A percentile compares a stretch with the other conserved stretches of the same genome.
phyloP scores from a whole-genome alignment of 1,140 invertebrate genomes.

The Zophobas morio region DNA sequence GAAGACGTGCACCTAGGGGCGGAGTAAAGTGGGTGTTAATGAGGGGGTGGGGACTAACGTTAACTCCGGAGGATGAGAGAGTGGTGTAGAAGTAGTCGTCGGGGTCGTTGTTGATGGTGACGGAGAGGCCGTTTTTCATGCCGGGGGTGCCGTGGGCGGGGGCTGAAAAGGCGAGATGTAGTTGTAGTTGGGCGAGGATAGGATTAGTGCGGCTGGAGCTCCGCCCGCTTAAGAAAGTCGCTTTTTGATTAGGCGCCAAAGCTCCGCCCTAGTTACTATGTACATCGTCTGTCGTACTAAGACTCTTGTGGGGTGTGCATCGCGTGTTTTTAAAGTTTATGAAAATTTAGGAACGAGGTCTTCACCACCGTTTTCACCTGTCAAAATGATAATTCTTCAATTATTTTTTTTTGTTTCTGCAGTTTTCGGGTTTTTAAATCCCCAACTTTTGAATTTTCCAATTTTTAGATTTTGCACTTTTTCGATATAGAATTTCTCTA shows the following conservation, averaged over 20 bases:
- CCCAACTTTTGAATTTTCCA: no score
- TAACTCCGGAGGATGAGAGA: conserved; percentile 64
- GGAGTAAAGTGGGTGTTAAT: background rate
- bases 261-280: background rate
- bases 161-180: conserved; percentile 57
- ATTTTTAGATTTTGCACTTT: no score
- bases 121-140: conserved; percentile 58
- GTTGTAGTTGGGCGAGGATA: conserved; percentile 56
- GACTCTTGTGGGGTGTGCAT: background rate
- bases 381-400: no score
- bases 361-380: no score
- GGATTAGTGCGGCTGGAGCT: no score
- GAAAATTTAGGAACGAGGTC: no score
- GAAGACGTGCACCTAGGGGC: conserved; percentile 67
- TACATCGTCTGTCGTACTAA: background rate
- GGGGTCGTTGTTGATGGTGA: conserved; percentile 67
- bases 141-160: background rate
- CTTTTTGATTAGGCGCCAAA: no score
- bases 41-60: conserved; percentile 60
- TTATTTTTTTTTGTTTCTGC: no score
- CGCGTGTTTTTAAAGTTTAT: no score
- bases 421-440: no score
- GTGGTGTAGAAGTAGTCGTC: conserved; percentile 71
- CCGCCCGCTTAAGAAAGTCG: no score
- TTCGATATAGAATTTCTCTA: no score